Conservation (phyloP, 2,797 vertebrate species). For the Tokudaia muenninki region DNA sequence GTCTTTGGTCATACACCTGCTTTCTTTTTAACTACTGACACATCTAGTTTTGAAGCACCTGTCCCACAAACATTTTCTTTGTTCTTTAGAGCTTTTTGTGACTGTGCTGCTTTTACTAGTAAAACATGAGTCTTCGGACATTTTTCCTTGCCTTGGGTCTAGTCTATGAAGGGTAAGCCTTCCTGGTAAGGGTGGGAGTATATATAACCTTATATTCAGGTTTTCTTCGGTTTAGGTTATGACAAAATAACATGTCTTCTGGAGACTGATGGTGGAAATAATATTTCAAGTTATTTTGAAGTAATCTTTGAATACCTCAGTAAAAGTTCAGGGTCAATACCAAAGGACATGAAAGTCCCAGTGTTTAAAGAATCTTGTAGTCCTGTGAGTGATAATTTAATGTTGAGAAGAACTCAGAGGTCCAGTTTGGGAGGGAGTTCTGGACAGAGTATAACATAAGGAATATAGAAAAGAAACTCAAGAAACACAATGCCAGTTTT, state of each 20-base stretch:
- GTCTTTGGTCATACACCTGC: not conserved
- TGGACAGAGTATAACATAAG: not conserved
- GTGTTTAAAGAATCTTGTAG: not conserved
- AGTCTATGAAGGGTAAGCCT: not conserved
- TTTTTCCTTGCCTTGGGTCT: not conserved
- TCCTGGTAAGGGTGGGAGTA: not conserved
- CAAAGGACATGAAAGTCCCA: not conserved
- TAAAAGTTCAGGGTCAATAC: not conserved
- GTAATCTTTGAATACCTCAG: not conserved
- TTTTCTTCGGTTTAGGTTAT: not conserved
- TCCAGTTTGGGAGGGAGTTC: slow-evolving; percentile 18
- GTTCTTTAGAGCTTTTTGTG: not conserved
- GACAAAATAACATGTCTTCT: not conserved
- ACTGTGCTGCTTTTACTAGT: not conserved
- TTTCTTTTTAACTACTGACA: not conserved
- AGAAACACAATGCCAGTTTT: not conserved
- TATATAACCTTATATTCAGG: not conserved
- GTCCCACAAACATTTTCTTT: not conserved
- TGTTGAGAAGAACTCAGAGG: not conserved
- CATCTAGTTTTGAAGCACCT: not conserved
- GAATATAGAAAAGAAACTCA: not conserved
- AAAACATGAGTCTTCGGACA: not conserved
- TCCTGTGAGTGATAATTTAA: not conserved
- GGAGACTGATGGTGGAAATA: not conserved
- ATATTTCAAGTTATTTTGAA: not conserved